Evolutionary conservation across 1,140 invertebrate genomes (phyloP), one percentile per base, ranked within the genome.

Genomic region (Nasonia vitripennis): DNA sequence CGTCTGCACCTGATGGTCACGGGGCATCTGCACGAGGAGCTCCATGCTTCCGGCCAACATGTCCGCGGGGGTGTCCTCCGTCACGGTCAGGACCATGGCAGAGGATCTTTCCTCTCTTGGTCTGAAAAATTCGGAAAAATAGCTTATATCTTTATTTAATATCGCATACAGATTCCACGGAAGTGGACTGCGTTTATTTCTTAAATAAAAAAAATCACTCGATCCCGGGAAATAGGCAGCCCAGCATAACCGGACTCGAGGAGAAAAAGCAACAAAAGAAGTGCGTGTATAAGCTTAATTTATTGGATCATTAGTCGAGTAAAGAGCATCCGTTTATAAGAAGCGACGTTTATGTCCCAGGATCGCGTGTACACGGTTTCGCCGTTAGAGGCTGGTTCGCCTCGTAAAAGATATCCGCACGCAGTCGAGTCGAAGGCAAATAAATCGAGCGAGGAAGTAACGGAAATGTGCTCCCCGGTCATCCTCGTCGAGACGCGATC

Each of bases 21-120:
- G 94, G 11, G 96, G 96, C 77, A 97, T 91, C 86, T 96, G 94
- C 71, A 97, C 95, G 71, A 94, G 93, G 73, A 97, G 94, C 88
- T 97, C 95, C 95, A 97, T 96, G 88, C 95, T 95, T 82, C 96
- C 96, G 86, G 96, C 95, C 87, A 97, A 93, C 93, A 97, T 95
- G 93, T 97, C 96, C 81, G 95, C 95, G 55, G 96, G 95, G 17
- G 96, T 96, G 91, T 96, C 95, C 92, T 96, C 96, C 71, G 96
- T 96, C 87, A 96, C 95, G 86, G 94, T 94, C 88, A 95, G 91
- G 90, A 94, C 94, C 90, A 94, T 94, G 86, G 92, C 92, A 84
- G 91, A 91, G 87, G 88, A 87, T 87, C 90, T 93, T 86, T 92
- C 90, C 88, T 92, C 91, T 89, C 90, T 90, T 85, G 86, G 89